phyloP scores from a whole-genome alignment of 2,888 invertebrate genomes.

The Coelinius sp. region DNA sequence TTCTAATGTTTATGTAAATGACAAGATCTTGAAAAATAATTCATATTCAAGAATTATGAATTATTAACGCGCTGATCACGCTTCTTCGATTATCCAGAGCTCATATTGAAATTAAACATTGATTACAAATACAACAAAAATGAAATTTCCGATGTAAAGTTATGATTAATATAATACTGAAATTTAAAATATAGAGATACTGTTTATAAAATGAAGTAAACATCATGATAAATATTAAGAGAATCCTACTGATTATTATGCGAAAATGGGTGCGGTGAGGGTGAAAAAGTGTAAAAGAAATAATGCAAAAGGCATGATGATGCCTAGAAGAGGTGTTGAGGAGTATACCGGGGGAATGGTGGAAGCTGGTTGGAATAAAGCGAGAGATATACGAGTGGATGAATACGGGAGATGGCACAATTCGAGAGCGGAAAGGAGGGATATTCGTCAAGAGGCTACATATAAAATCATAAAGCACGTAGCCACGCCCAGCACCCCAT shows the following conservation, averaged over 20 bases:
- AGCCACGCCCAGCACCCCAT: constrained; percentile 68
- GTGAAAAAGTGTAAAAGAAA: constrained; percentile 34
- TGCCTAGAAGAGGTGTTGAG: constrained; percentile 19
- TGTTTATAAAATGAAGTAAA: background rate
- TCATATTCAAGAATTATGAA: no score
- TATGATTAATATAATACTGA: background rate
- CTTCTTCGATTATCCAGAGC: no score
- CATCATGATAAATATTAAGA: background rate
- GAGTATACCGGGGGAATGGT: constrained; percentile 23
- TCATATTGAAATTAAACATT: no score
- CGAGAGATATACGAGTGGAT: constrained; percentile 40
- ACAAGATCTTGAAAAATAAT: no score
- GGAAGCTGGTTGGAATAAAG: constrained; percentile 19
- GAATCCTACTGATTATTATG: constrained; percentile 1
- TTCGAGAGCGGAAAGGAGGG: constrained; percentile 21
- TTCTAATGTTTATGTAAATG: no score
- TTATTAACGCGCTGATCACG: no score
- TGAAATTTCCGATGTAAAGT: background rate
- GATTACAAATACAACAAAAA: background rate
- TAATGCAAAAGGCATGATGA: constrained; percentile 6
- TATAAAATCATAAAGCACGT: constrained; percentile 68
- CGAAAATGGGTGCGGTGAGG: constrained; percentile 32
- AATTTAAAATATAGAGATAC: background rate
- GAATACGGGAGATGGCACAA: constrained; percentile 39
- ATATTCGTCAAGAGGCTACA: constrained; percentile 62